Evolutionary conservation across 2,797 vertebrate species (phyloP).

Genomic region (Phataginus tetradactyla): DNA sequence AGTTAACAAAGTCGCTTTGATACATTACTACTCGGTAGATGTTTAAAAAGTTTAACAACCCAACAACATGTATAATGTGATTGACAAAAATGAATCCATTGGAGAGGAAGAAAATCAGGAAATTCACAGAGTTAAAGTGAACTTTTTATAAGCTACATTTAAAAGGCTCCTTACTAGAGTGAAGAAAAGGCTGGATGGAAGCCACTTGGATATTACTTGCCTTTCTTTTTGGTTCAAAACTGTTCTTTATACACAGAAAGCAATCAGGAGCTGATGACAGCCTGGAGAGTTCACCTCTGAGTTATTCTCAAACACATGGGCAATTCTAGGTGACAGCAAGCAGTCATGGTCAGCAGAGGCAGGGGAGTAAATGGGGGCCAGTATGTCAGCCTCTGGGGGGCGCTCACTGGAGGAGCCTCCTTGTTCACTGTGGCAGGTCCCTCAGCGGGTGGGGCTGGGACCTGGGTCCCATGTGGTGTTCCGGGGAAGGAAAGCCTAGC

Average conservation of each 20-base stretch:
- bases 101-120: background rate
- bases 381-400: background rate
- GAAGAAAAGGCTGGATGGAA: background rate
- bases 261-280: background rate
- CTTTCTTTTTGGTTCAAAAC: background rate
- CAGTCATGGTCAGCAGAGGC: background rate
- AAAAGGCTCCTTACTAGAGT: background rate
- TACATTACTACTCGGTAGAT: background rate
- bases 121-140: background rate
- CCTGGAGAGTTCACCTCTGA: background rate
- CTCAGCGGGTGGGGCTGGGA: too few relatives aligned
- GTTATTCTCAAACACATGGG: background rate
- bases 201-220: background rate
- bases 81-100: background rate
- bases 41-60: background rate
- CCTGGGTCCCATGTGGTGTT: background rate
- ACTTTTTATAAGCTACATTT: background rate
- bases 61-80: background rate
- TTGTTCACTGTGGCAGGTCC: too few relatives aligned
- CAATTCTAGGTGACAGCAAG: background rate
- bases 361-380: background rate
- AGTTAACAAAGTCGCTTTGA: background rate
- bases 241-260: background rate
- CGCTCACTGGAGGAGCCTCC: background rate
- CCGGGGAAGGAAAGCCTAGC: background rate